Base-by-base conservation (phyloP, 2,888 invertebrate species). In the Cheilosia impressa region DNA sequence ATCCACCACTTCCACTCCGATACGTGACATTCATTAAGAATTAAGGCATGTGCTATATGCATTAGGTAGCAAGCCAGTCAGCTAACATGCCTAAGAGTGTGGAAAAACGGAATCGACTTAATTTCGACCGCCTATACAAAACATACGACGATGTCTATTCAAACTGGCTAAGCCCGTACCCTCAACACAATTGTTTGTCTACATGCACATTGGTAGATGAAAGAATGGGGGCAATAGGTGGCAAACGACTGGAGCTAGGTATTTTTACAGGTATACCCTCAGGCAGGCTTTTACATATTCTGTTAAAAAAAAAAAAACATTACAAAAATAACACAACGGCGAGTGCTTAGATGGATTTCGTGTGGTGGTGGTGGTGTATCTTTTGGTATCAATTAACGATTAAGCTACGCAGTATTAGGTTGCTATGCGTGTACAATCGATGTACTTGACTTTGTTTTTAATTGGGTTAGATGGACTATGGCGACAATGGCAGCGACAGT, bases 1-100 rank as follows among this genome's bases (percentile, higher is more conserved):
- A 60, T 22, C 58, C 2, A n/a, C 31, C 17, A 72, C 50, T 72
- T 72, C 77, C 62, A 82, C 47, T 62, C 17, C 53, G 58, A 58
- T 84, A 84, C 83, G 78, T 83, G 83, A 83, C 83, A 83, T 73
- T 83, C 83, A 83, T 83, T 83, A 69, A 34, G 68, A 79, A 75
- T 75, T 79, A 73, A 78, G 63, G 57, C 73, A 75, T 84, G 73
- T 62, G 57, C 83, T 73, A 65, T 63, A 81, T 75, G 75, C 75
- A 69, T 34, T 60, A 45, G 43, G 17, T 10, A 10, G 31, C 31
- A 27, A 68, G n/a, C 19, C 50, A 63, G 65, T 45, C 41, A 83
- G 50, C 73, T 84, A 84, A 84, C 73, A 45, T 79, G 79, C 73
- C 73, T 84, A 79, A 79, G 63, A 84, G 78, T 58, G 57, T 84